Percentiles rank a stretch among this genome's conserved stretches.
Conservation (phyloP, 2,113 vertebrate genomes). For the Dinomys branickii region DNA sequence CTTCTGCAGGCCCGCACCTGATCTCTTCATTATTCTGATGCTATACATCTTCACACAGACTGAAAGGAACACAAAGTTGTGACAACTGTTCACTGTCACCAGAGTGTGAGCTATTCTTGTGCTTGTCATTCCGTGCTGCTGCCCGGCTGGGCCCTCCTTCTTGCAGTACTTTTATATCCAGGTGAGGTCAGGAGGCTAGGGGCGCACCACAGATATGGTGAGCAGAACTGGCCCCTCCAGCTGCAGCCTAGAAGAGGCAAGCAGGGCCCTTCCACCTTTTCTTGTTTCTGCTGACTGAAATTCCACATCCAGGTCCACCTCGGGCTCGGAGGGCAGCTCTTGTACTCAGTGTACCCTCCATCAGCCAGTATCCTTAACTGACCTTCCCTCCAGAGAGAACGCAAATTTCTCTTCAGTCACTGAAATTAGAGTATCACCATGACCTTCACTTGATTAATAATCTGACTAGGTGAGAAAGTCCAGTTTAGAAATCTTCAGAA, state of each 20-base stretch:
- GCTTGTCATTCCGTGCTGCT: neutral
- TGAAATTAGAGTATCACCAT: neutral
- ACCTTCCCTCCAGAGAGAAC: neutral
- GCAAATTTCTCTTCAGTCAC: neutral
- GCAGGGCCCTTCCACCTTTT: neutral
- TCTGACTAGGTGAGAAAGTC: neutral
- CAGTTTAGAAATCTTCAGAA: conserved; percentile 16
- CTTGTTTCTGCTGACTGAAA: neutral
- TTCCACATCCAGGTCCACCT: neutral
- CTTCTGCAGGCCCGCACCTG: neutral
- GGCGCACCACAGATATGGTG: neutral
- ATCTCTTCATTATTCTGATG: neutral
- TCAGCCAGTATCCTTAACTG: neutral
- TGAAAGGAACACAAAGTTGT: neutral
- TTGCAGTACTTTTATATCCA: neutral
- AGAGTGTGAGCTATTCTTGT: neutral
- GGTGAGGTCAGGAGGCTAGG: neutral
- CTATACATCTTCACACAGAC: neutral
- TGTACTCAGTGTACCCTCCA: neutral
- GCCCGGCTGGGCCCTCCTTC: neutral
- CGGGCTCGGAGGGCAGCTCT: neutral
- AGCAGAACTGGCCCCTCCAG: neutral
- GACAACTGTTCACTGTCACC: neutral
- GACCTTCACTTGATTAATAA: neutral
- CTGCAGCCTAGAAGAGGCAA: neutral